Base-by-base conservation (phyloP, 2,797 vertebrate genomes). In the Channa striata region DNA sequence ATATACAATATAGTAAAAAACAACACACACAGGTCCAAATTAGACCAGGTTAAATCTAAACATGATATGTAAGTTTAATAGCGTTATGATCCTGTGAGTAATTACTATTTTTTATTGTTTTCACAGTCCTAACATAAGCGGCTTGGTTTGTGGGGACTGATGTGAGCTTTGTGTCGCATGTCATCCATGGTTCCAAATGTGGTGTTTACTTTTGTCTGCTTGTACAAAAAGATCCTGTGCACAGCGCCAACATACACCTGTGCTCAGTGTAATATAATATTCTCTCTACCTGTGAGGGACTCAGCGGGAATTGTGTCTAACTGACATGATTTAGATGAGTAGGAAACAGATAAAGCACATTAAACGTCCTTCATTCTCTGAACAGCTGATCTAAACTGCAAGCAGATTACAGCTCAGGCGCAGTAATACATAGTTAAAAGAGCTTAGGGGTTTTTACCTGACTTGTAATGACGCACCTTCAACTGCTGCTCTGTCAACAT, bases 401-500 rank as follows among this genome's bases (percentile, higher is more conserved):
- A 60, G 63, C 58, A 69, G 82, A 82, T 81, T 80, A 83, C 52
- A 33, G 74, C 71, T 70, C 57, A 17, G 62, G 51, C 71, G 63
- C 30, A n/a, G 58, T 76, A 56, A 85, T 78, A 74, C 86, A 84
- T 77, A 74, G 64, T 87, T 81, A 74, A 78, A 59, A 85, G 75
- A 50, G 89, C 73, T 89, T 84, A 82, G 33, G 70, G 74, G 53
- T 36, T 75, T 81, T 86, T 81, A 73, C 68, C 62, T 68, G 79
- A 78, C 83, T 80, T 78, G 67, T 63, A 71, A 64, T 89, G 88
- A 91, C 83, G 88, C 83, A 87, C 70, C 88, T 78, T 49, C 64
- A 8, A 13, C 75, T 86, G 84, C 85, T 89, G 82, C 80, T 83
- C 74, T 60, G 34, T 86, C 85, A 91, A 89, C 86, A 89, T 72